These are phyloP conservation scores for Eudemis profundana DNA, from an alignment of 2,888 invertebrate genomes.

Conservation along the genomic window DNA sequence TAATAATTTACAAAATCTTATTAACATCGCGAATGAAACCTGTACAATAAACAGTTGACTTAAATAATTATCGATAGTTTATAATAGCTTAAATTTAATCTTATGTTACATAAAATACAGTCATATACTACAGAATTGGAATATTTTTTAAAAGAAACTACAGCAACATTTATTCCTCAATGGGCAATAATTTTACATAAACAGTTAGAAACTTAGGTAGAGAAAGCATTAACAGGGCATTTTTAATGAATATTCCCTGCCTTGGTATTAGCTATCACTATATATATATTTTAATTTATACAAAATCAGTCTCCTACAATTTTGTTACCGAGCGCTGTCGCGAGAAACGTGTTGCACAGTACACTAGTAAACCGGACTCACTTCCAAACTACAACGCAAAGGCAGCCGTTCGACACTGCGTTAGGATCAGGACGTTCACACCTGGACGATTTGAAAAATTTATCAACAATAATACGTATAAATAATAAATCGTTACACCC, in stretches of 20 bases:
- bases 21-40: conserved; percentile 74
- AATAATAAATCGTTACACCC: conserved; percentile 51
- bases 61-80: conserved; percentile 57
- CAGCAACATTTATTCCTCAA: conserved; percentile 52
- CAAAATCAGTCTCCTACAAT: conserved; percentile 85
- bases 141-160: conserved; percentile 55
- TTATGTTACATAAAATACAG: conserved; percentile 79
- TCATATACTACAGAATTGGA: conserved; percentile 75
- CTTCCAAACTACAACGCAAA: conserved; percentile 56
- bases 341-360: conserved; percentile 58
- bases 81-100: conserved; percentile 58
- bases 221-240: conserved; percentile 61
- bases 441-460: conserved; percentile 72
- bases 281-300: conserved; percentile 70
- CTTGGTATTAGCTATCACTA: conserved; percentile 78
- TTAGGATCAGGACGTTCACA: conserved; percentile 72
- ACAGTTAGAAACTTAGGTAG: conserved; percentile 56
- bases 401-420: conserved; percentile 65
- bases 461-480: conserved; percentile 57
- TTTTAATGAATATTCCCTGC: conserved; percentile 63
- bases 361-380: conserved; percentile 59
- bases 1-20: conserved; percentile 79
- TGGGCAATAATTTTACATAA: conserved; percentile 60
- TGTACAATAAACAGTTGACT: conserved; percentile 79
- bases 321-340: conserved; percentile 75